phyloP scores from a whole-genome alignment of 2,113 vertebrate genomes.

The Gobiocypris rarus region DNA sequence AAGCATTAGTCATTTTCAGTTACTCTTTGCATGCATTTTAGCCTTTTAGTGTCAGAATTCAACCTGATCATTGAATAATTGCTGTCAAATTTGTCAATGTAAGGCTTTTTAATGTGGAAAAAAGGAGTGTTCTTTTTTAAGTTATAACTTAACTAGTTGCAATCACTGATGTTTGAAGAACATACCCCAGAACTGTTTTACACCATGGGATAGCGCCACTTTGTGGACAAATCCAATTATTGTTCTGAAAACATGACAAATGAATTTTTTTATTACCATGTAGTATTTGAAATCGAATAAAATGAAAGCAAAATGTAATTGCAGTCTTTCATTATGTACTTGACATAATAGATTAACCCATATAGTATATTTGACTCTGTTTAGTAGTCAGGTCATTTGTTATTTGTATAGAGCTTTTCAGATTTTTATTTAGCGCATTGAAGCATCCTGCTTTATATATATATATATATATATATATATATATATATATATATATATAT shows the following conservation, averaged over 20 bases:
- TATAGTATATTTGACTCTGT: background rate
- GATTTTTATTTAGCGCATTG: background rate
- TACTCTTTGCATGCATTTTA: background rate
- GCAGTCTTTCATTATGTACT: background rate
- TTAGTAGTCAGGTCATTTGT: background rate
- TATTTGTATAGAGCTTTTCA: background rate
- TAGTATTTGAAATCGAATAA: background rate
- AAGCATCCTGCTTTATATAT: too few relatives aligned
- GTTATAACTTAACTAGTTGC: background rate
- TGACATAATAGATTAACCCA: background rate
- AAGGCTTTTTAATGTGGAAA: background rate
- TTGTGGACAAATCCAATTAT: slow-evolving; percentile 1
- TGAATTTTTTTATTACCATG: background rate
- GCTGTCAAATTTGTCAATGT: background rate
- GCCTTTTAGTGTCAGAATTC: slow-evolving; percentile 2
- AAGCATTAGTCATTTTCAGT: background rate
- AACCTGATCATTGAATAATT: background rate
- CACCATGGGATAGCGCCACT: background rate
- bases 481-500: too few relatives aligned
- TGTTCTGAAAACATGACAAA: background rate
- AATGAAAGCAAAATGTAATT: slow-evolving; percentile 3
- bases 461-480: too few relatives aligned
- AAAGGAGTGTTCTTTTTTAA: background rate
- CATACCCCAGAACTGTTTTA: background rate
- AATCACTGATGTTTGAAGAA: background rate